Evolutionary conservation across 1,140 invertebrate species (phyloP).

Genomic region (Acromyrmex heyeri): DNA sequence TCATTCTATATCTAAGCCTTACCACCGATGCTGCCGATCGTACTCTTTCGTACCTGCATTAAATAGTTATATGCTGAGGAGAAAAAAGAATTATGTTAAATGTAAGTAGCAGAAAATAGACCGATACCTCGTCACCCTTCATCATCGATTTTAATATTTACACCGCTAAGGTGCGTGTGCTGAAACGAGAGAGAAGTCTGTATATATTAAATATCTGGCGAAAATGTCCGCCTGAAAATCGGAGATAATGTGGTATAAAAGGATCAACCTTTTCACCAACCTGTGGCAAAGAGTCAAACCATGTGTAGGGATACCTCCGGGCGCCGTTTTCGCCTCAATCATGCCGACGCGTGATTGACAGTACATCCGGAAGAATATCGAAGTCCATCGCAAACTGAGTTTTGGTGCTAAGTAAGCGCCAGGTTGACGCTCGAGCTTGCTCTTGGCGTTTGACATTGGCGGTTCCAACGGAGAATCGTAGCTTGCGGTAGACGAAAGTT

Average conservation of each 20-base stretch:
- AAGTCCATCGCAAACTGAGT: conserved; percentile 53
- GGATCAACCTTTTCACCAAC: conserved; percentile 77
- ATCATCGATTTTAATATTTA: conserved; percentile 46
- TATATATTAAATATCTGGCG: conserved; percentile 23
- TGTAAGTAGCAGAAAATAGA: conserved; percentile 70
- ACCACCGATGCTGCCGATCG: conserved; percentile 76
- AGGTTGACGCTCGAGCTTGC: conserved; percentile 8
- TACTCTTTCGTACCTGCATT: conserved; percentile 49
- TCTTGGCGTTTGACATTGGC: not conserved
- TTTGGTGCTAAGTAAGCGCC: conserved; percentile 19
- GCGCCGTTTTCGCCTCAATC: conserved; percentile 63
- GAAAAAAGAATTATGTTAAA: conserved; percentile 67
- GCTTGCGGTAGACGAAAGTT: conserved; percentile 22
- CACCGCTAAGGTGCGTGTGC: conserved; percentile 57
- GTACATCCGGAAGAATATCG: conserved; percentile 45
- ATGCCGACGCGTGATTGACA: conserved; percentile 32
- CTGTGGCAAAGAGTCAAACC: conserved; percentile 79
- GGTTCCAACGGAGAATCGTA: conserved; percentile 35
- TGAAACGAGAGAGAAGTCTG: conserved; percentile 67
- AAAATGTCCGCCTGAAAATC: conserved; percentile 69
- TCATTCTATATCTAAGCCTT: conserved; percentile 80
- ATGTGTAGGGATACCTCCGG: conserved; percentile 74
- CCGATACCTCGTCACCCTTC: conserved; percentile 66
- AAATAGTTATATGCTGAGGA: conserved; percentile 64
- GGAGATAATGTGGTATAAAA: conserved; percentile 73